These are phyloP conservation scores for Pterocles orientalis DNA, from an alignment of 2,113 vertebrate species.

Conservation along the genomic window DNA sequence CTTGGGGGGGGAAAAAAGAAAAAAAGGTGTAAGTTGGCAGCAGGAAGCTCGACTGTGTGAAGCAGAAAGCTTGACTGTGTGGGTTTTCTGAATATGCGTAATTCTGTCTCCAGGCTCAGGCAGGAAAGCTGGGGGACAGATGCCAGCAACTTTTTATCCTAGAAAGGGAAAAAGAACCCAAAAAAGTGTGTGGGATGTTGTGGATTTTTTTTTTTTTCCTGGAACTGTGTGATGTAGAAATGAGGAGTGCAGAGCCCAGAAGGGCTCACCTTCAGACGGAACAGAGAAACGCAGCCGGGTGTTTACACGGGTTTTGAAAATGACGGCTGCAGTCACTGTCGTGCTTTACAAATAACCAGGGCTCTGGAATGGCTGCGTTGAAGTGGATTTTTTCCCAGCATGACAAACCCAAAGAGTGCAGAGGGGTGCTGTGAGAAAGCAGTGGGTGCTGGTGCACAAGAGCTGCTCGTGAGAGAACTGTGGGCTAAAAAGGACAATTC, in stretches of 20 bases:
- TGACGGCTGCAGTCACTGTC: not conserved
- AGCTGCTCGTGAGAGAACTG: not conserved
- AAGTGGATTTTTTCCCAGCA: not conserved
- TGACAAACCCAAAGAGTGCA: not conserved
- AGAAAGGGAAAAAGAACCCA: slow-evolving; percentile 7
- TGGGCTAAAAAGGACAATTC: not conserved
- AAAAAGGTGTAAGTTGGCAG: slow-evolving; percentile 46
- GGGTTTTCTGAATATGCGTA: slow-evolving; percentile 49
- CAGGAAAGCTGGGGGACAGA: slow-evolving; percentile 43
- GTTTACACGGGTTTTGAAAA: not conserved
- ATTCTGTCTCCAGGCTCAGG: slow-evolving; percentile 50
- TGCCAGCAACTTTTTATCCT: slow-evolving; percentile 60
- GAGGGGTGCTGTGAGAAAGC: not conserved
- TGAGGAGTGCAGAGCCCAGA: not conserved
- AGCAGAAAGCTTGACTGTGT: slow-evolving; percentile 49
- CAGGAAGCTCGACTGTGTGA: not conserved
- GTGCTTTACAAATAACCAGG: not conserved
- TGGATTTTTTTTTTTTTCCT: not conserved
- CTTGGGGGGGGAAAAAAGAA: not conserved
- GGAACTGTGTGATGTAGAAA: not conserved
- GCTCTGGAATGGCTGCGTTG: not conserved
- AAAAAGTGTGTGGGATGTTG: slow-evolving; percentile 28
- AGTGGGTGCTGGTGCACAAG: not conserved
- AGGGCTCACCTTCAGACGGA: not conserved
- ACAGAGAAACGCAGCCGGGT: not conserved